Evolutionary conservation across 2,888 invertebrate genomes (phyloP).

Genomic region (Danaus chrysippus): DNA sequence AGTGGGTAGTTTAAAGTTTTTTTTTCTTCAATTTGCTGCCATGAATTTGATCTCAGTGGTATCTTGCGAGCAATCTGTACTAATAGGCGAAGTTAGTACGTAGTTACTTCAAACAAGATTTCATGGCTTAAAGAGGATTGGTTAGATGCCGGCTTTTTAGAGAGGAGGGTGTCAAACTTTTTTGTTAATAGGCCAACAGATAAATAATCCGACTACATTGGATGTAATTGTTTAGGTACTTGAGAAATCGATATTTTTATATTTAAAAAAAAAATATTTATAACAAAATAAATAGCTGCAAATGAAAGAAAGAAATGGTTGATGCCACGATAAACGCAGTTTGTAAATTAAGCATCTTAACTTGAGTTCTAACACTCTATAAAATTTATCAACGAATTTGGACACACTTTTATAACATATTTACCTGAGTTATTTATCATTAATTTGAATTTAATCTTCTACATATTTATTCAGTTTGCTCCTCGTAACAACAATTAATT

Average conservation of each 20-base stretch:
- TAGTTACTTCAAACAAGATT: constrained; percentile 25
- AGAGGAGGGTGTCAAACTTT: constrained; percentile 16
- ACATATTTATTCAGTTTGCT: too few species aligned
- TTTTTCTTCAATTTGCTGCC: constrained; percentile 34
- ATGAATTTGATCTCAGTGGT: constrained; percentile 34
- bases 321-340: too few species aligned
- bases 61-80: constrained; percentile 33
- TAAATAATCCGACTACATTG: background rate
- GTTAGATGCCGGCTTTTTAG: constrained; percentile 13
- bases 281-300: background rate
- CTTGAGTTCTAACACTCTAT: too few species aligned
- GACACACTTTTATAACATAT: too few species aligned
- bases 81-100: constrained; percentile 34
- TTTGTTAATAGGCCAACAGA: constrained; percentile 8
- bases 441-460: too few species aligned
- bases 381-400: too few species aligned
- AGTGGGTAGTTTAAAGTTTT: constrained; percentile 32
- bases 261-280: background rate
- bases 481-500: too few species aligned
- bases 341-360: too few species aligned
- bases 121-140: constrained; percentile 27
- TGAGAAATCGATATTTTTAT: too few species aligned
- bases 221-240: background rate
- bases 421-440: too few species aligned
- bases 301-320: too few species aligned